Conservation (phyloP, 2,113 vertebrate species). For the Festucalex cinctus region DNA sequence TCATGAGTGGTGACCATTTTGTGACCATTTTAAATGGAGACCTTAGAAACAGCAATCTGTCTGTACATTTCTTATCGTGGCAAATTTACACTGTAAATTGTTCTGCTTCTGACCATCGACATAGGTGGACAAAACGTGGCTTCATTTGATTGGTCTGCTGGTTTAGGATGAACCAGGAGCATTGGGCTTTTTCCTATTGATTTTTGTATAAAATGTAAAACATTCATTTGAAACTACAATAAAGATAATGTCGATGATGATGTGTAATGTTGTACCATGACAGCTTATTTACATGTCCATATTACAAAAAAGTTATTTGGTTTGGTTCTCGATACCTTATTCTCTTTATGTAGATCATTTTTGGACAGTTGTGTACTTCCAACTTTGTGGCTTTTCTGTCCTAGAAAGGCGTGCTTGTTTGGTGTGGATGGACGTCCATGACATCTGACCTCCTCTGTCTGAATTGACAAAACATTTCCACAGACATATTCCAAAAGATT, state of each 20-base stretch:
- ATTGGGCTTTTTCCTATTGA: conserved; percentile 68
- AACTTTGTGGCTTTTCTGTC: no score
- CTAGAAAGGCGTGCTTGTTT: no score
- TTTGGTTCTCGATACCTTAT: no score
- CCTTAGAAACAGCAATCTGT: conserved; percentile 9
- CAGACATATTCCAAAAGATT: no score
- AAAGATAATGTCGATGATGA: conserved; percentile 68
- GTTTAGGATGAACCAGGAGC: conserved; percentile 39
- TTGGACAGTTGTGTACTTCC: no score
- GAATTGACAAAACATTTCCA: no score
- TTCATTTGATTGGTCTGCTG: conserved; percentile 17
- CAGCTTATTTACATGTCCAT: no score
- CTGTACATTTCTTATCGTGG: conserved; percentile 47
- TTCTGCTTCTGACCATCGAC: conserved; percentile 15
- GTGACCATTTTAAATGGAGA: neutral
- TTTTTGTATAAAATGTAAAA: conserved; percentile 72
- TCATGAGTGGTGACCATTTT: conserved; percentile 7
- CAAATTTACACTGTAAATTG: conserved; percentile 19
- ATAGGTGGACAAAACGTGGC: neutral
- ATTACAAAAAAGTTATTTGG: no score
- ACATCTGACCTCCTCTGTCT: no score
- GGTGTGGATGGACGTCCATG: no score
- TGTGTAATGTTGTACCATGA: conserved; percentile 28
- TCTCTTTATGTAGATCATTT: no score
- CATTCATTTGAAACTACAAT: conserved; percentile 61